Evolutionary conservation across 2,113 vertebrate genomes (phyloP).

Genomic region (Elaphurus davidianus): DNA sequence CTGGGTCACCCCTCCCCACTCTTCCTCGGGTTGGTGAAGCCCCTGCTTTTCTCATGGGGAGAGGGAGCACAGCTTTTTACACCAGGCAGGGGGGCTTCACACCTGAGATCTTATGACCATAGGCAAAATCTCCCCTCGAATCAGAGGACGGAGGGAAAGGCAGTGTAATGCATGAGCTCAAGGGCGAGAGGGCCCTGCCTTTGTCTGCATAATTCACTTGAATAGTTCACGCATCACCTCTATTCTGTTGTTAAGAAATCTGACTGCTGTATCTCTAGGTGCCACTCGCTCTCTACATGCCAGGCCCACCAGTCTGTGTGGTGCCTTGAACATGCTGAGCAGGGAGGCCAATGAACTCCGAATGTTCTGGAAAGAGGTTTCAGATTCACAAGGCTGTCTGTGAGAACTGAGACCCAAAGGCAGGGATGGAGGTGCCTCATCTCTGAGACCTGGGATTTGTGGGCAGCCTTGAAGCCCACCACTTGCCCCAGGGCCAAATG

Average conservation of each 20-base stretch:
- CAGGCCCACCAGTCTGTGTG: not conserved
- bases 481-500: not conserved
- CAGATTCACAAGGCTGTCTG: not conserved
- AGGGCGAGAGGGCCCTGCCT: too few species aligned
- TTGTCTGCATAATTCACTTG: not conserved
- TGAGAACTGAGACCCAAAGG: not conserved
- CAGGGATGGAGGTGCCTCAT: not conserved
- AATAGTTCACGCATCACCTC: accelerated
- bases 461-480: not conserved
- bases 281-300: accelerated
- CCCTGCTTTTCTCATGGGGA: not conserved
- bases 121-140: not conserved
- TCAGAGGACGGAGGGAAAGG: not conserved
- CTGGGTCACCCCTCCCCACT: not conserved
- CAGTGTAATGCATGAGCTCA: not conserved
- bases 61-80: not conserved
- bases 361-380: not conserved
- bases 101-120: not conserved
- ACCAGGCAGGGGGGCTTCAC: not conserved
- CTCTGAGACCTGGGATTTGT: not conserved
- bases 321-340: not conserved
- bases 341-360: not conserved
- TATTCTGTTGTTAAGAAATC: not conserved
- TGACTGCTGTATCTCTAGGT: not conserved
- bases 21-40: accelerated